These are phyloP conservation scores for Anadara kagoshimensis DNA, from an alignment of 1,140 invertebrate genomes.

Conservation along the genomic window DNA sequence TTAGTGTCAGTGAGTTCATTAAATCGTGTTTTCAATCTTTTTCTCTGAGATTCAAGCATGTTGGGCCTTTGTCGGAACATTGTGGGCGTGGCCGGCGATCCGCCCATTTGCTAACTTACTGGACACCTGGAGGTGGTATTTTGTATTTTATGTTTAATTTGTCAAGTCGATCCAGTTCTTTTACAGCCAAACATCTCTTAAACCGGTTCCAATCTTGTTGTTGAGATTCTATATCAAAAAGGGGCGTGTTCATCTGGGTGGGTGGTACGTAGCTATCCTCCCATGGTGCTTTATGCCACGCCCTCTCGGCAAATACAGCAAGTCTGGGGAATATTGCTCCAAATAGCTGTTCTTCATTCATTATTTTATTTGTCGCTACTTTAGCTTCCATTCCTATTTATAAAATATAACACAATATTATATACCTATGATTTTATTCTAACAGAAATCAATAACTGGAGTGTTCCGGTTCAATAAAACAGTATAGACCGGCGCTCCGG, in stretches of 20 bases:
- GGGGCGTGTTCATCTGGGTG: slow-evolving; percentile 23
- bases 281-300: slow-evolving; percentile 64
- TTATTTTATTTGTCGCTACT: slow-evolving; percentile 58
- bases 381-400: slow-evolving; percentile 60
- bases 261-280: slow-evolving; percentile 35
- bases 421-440: too few species aligned
- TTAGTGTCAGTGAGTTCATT: too few species aligned
- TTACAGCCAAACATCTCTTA: slow-evolving; percentile 55
- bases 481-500: too few species aligned
- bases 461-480: too few species aligned
- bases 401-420: background rate
- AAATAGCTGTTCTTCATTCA: slow-evolving; percentile 54
- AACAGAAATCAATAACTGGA: too few species aligned
- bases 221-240: slow-evolving; percentile 21
- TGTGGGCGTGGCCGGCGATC: too few species aligned
- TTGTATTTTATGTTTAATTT: slow-evolving; percentile 39
- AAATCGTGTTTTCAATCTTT: too few species aligned
- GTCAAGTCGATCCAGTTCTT: slow-evolving; percentile 53
- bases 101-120: slow-evolving; percentile 33
- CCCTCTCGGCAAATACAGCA: slow-evolving; percentile 64
- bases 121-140: slow-evolving; percentile 56
- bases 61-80: too few species aligned
- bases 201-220: slow-evolving; percentile 49
- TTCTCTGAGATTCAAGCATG: too few species aligned
- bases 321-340: slow-evolving; percentile 61